These are phyloP conservation scores for Acanthochromis polyacanthus DNA, from an alignment of 2,113 vertebrate genomes.

Conservation along the genomic window DNA sequence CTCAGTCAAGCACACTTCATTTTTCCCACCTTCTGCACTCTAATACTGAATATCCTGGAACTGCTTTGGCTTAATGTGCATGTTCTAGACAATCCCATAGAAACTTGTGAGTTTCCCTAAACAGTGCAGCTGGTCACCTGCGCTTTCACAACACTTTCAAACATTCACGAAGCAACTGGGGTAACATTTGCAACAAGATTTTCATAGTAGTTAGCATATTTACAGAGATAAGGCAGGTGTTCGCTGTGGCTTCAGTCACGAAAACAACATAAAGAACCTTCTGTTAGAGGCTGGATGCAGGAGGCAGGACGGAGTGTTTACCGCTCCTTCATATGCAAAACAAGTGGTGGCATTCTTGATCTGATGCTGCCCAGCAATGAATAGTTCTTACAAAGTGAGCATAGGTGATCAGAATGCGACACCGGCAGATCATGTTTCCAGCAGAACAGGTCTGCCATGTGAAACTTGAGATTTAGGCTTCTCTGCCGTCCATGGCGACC, in stretches of 20 bases:
- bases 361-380: not conserved
- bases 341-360: not conserved
- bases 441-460: constrained; percentile 28
- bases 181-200: constrained; percentile 59
- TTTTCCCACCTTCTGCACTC: not conserved
- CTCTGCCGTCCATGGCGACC: constrained; percentile 25
- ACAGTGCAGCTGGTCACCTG: constrained; percentile 2
- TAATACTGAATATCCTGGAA: not conserved
- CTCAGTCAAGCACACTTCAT: not conserved
- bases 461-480: constrained; percentile 54
- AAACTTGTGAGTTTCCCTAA: not conserved
- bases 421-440: constrained; percentile 33
- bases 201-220: constrained; percentile 54
- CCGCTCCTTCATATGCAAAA: constrained; percentile 57
- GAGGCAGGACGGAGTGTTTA: not conserved
- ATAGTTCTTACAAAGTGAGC: not conserved
- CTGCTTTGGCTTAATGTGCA: not conserved
- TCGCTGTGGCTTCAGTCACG: constrained; percentile 2
- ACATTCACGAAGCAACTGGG: constrained; percentile 21
- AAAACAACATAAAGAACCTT: constrained; percentile 17
- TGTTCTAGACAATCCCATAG: constrained; percentile 27
- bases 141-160: constrained; percentile 2
- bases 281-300: constrained; percentile 15
- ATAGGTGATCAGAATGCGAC: not conserved
- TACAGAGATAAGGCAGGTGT: constrained; percentile 50